Conservation (phyloP, 2,113 vertebrate species). For the Variabilichromis moorii region DNA sequence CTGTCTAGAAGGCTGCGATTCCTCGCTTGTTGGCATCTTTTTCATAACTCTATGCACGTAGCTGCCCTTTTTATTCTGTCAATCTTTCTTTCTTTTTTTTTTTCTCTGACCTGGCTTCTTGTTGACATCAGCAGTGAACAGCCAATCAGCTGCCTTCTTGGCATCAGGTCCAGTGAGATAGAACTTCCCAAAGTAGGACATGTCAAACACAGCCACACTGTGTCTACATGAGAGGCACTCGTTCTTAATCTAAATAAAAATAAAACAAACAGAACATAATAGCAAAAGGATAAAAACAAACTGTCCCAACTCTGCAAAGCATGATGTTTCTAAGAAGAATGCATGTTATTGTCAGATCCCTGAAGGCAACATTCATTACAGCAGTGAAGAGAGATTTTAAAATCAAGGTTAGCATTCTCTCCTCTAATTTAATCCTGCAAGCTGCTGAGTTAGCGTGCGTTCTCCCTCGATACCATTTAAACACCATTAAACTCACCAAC, state of each 20-base stretch:
- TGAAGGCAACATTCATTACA: not conserved
- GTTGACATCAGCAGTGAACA: slow-evolving; percentile 87
- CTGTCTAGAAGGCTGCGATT: not conserved
- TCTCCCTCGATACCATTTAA: not conserved
- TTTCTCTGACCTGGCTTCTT: slow-evolving; percentile 78
- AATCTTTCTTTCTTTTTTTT: not conserved
- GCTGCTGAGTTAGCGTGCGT: not conserved
- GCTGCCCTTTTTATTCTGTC: not conserved
- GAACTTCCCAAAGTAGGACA: slow-evolving; percentile 99
- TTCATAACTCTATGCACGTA: not conserved
- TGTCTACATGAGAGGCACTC: slow-evolving; percentile 88
- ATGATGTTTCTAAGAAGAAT: not conserved
- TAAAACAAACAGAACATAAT: not conserved
- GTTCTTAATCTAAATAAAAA: slow-evolving; percentile 74
- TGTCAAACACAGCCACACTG: slow-evolving; percentile 84
- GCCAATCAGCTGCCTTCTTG: slow-evolving; percentile 85
- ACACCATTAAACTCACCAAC: not conserved
- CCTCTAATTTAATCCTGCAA: not conserved
- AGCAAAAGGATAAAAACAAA: not conserved
- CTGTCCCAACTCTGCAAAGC: not conserved
- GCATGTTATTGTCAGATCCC: not conserved
- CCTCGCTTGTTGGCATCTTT: not conserved
- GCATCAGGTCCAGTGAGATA: slow-evolving; percentile 89
- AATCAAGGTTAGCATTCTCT: not conserved
- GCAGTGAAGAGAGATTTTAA: not conserved